Percentiles rank a stretch among this genome's conserved stretches.
These are phyloP conservation scores for Megaleporinus macrocephalus DNA, from an alignment of 2,113 vertebrate species.

Conservation along the genomic window DNA sequence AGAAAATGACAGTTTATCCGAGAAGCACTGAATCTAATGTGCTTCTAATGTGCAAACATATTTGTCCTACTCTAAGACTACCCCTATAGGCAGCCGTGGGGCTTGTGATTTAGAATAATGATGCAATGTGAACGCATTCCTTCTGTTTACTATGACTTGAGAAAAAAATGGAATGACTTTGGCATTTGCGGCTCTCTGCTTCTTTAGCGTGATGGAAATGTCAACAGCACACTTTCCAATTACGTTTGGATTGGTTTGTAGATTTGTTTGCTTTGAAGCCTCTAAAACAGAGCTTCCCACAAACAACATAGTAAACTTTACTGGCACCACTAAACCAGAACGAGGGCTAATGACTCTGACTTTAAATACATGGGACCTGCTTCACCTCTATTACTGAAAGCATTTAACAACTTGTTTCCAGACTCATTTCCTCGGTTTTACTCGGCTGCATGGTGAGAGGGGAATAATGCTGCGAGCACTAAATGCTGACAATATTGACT, in stretches of 20 bases:
- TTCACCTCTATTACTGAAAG: neutral
- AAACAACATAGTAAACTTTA: neutral
- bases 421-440: neutral
- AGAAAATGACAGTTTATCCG: neutral
- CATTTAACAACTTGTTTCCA: neutral
- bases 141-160: slow-evolving; percentile 49
- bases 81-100: slow-evolving; percentile 56
- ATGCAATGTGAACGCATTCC: slow-evolving; percentile 64
- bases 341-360: slow-evolving; percentile 2
- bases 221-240: slow-evolving; percentile 59
- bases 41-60: neutral
- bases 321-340: neutral
- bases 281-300: slow-evolving; percentile 17
- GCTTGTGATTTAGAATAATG: slow-evolving; percentile 31
- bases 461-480: neutral
- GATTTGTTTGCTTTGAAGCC: slow-evolving; percentile 1
- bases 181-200: slow-evolving; percentile 53
- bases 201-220: slow-evolving; percentile 61
- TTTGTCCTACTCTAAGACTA: slow-evolving; percentile 64
- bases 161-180: slow-evolving; percentile 65
- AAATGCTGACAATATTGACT: neutral
- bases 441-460: neutral
- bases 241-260: slow-evolving; percentile 51
- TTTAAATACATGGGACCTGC: neutral
- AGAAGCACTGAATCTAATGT: neutral